Evolutionary conservation across 2,888 invertebrate genomes (phyloP), one percentile per base, ranked within the genome.

Genomic region (Clusia tigrina): DNA sequence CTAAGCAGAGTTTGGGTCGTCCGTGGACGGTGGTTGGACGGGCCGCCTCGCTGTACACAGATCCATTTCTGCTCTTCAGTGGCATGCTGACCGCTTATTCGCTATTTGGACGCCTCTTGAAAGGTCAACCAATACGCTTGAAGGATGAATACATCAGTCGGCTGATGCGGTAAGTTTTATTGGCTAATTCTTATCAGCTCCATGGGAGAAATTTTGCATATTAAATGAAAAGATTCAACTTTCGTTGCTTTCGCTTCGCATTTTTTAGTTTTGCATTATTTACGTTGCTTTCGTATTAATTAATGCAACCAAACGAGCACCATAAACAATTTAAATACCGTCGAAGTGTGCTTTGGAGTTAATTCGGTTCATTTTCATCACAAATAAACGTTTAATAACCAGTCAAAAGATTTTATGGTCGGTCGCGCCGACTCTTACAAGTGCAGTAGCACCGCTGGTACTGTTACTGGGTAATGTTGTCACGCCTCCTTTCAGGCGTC

Each of bases 11-110:
- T 66, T 79, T 90, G 58, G 88, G 88, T 0, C 85, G 85, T 73
- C 86, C 89, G 2, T 90, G 89, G 88, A 88, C 89, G 0, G 89
- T 89, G 0, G 80, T 90, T 58, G 89, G 88, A 48, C 84, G 90
- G 71, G 89, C 89, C 0, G 90, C 90, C 1, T 89, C 89, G 69
- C 82, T 90, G 5, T 90, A 90, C 72, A 90, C 90, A 0, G 90
- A 90, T 83, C 89, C 90, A 1, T 90, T 90, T 77, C 86, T 90
- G 58, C 88, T 90, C 85, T 86, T 90, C 58, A 90, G 90, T 54
- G 90, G 89, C 22, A 86, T 89, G 68, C 75, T 90, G 56, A 89
- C 90, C 0, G 85, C 89, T 0, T 88, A 90, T 73, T 87, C 89
- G 0, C 83, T 90, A 20, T 81, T 89, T 59, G 88, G 88, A 9